Percentiles rank a stretch among this genome's conserved stretches.
phyloP scores from a whole-genome alignment of 2,888 invertebrate species.

The Baccha elongata region DNA sequence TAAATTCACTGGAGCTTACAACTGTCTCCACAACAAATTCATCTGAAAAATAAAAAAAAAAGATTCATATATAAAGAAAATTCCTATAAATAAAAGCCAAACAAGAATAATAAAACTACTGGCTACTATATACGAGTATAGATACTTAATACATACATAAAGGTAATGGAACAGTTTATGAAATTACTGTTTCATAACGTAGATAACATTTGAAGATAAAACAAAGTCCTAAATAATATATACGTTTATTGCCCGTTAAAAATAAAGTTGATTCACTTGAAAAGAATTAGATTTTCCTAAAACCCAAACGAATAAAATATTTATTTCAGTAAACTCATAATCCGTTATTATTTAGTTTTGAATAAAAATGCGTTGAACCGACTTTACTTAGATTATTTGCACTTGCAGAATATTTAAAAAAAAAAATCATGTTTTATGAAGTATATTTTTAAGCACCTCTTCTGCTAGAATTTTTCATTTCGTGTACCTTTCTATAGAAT shows the following conservation, averaged over 20 bases:
- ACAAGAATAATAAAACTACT: background rate
- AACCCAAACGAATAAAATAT: background rate
- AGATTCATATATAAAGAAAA: constrained; percentile 8
- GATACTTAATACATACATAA: background rate
- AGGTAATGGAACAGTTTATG: background rate
- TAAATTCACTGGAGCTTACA: constrained; percentile 83
- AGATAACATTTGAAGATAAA: background rate
- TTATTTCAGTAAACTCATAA: background rate
- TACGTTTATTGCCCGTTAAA: background rate
- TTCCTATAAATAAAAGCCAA: background rate
- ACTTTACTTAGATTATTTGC: too few relatives aligned
- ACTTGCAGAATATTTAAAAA: too few relatives aligned
- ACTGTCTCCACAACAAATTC: constrained; percentile 88
- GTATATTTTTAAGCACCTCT: background rate
- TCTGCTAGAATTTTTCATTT: too few relatives aligned
- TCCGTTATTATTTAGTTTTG: background rate
- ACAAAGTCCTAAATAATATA: constrained; percentile 12
- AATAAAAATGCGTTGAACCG: too few relatives aligned
- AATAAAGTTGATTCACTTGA: constrained; percentile 7
- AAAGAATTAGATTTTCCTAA: background rate
- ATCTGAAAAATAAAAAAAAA: constrained; percentile 82
- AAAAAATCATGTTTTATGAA: too few relatives aligned
- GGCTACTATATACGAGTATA: background rate
- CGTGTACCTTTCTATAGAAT: too few relatives aligned
- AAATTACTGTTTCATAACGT: background rate